Evolutionary conservation across 2,888 invertebrate genomes (phyloP), one percentile per base, ranked within the genome.

Genomic region (Coelogynopora nodosa): DNA sequence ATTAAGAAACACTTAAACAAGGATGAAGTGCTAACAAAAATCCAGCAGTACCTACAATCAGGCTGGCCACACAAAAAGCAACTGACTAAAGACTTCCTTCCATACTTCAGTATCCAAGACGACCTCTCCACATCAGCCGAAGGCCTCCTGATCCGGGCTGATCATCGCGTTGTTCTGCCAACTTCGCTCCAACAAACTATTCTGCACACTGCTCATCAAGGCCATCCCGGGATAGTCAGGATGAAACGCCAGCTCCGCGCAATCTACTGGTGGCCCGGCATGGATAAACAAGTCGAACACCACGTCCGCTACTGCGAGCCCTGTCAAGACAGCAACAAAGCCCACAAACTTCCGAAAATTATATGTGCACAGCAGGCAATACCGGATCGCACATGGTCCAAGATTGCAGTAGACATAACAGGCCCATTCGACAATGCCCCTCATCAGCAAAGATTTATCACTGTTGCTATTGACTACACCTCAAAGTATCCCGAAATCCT

Each of bases 181-280:
- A 29, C 30, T 29, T 31, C 5, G n/a, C 31, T 82, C 5, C 31
- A 31, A 18, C 30, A 82, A 82, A 13, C 1, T 29, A 18, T 82
- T 29, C 30, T 82, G 18, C 13, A 30, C 13, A 18, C 31, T 27
- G 82, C 82, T 27, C 82, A 82, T 29, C 18, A 31, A 31, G 82
- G 82, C 13, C 84, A 84, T 27, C 84, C 84, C 10, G 84, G 84
- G n/a, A 84, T 84, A 2, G 84, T 67, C 13, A 29, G 81, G 27
- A 84, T 84, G 84, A 84, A 84, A 67, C 13, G 67, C 23, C 28
- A 67, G 30, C 27, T 67, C 18, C 23, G 84, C 18, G n/a, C 13
- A 82, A 30, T n/a, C 18, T 31, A 67, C 30, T 84, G 84, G 84
- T 84, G 84, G 84, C 27, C 67, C 10, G 67, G 67, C 10, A 67